Percentiles rank a stretch among this genome's conserved stretches.
These are phyloP conservation scores for Galerucella nymphaeae DNA, from an alignment of 2,888 invertebrate genomes.

Conservation along the genomic window DNA sequence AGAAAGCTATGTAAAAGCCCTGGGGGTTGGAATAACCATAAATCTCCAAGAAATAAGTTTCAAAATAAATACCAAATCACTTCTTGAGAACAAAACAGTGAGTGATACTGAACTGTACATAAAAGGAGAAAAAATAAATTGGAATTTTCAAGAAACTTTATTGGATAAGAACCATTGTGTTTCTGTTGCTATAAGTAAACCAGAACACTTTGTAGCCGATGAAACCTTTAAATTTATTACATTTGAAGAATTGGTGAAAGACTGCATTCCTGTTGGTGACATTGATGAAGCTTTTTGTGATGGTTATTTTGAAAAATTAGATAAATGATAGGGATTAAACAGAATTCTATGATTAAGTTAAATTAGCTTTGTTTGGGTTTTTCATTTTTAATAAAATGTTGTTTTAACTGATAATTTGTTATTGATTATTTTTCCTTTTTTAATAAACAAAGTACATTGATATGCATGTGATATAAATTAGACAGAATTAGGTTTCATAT, in stretches of 20 bases:
- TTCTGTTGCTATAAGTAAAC: conserved; percentile 73
- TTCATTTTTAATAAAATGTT: neutral
- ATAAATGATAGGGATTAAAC: conserved; percentile 49
- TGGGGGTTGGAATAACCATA: conserved; percentile 85
- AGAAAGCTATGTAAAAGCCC: conserved; percentile 93
- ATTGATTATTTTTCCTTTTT: too few species aligned
- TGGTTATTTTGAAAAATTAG: conserved; percentile 71
- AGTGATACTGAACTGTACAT: conserved; percentile 76
- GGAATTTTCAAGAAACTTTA: conserved; percentile 87
- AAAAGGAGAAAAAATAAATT: conserved; percentile 70
- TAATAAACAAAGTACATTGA: too few species aligned
- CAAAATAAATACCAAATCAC: conserved; percentile 69
- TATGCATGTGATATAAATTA: too few species aligned
- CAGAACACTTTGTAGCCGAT: conserved; percentile 39
- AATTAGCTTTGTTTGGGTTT: neutral
- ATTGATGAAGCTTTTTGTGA: conserved; percentile 69
- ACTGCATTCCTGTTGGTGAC: conserved; percentile 66
- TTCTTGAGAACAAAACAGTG: conserved; percentile 66
- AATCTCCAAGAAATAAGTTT: conserved; percentile 84
- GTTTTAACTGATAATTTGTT: too few species aligned
- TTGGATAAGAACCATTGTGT: conserved; percentile 82
- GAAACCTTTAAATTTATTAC: conserved; percentile 68
- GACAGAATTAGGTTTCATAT: too few species aligned
- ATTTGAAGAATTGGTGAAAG: conserved; percentile 72
- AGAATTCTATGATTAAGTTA: neutral